Base-by-base conservation (phyloP, 2,113 vertebrate genomes). In the Lampris incognitus region DNA sequence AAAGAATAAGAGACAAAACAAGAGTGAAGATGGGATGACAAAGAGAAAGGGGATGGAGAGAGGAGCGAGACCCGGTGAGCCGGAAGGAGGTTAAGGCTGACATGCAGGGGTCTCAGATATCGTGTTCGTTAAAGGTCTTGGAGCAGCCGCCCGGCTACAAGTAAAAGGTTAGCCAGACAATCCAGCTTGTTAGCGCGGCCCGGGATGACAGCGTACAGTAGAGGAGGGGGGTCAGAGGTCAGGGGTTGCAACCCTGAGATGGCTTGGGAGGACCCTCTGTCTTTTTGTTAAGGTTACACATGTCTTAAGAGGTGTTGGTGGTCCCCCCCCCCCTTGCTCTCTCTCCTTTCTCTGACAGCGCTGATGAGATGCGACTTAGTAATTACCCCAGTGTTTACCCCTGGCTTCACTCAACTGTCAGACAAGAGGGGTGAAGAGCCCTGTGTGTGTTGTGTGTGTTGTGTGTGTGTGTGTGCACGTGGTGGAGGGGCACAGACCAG, bases 141-240 rank as follows among this genome's bases (percentile, higher is more conserved):
- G 79, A 83, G 79, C 87, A 88, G 87, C 70, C 38, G 69, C 81
- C 10, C 11, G 11, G 58, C 57, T 84, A 76, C 69, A 76, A 75
- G 86, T 85, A 84, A 92, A 93, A 92, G 90, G 92, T 92, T 92
- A 90, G 80, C 60, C 56, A 85, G 89, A 88, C 75, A 79, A 75
- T 66, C 74, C 82, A n/a, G 88, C 88, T 90, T 91, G 92, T 93
- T 92, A 92, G 87, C 71, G 76, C 55, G 8, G 56, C 79, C 59
- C 50, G 24, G 61, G 66, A 69, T 85, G 88, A 82, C 74, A 82
- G 81, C 4, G 10, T 78, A 76, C 61, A 71, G 80, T 74, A 38
- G 61, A 60, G 60, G 24, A 4, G 41, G 55, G 64, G 79, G 60
- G 77, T 52, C n/a, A 3, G 3, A 63, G 84, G 86, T 85, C 86